Evolutionary conservation across 2,113 vertebrate species (phyloP).

Genomic region (Leucoraja erinaceus): DNA sequence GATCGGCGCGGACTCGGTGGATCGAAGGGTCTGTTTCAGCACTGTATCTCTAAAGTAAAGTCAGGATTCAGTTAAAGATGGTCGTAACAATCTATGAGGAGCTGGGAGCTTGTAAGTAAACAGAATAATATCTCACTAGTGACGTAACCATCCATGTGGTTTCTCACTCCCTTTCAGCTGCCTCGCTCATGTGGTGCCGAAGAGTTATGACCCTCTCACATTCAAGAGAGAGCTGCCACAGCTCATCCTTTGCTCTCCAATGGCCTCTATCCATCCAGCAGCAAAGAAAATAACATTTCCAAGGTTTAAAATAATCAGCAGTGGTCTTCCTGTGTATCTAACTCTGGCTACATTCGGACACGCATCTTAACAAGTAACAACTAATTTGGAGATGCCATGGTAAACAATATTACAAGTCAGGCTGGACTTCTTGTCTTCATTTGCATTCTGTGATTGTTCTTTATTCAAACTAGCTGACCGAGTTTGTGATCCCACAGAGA

Average conservation of each 20-base stretch:
- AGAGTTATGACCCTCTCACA: background rate
- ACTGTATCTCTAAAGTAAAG: background rate
- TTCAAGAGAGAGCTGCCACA: background rate
- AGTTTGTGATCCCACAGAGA: background rate
- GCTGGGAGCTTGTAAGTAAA: background rate
- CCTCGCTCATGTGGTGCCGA: background rate
- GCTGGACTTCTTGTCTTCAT: background rate
- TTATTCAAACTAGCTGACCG: background rate
- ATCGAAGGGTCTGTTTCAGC: too few relatives aligned
- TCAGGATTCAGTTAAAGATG: constrained; percentile 19
- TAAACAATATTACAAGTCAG: background rate
- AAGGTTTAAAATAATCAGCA: background rate
- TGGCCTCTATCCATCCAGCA: constrained; percentile 1
- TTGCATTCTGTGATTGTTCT: background rate
- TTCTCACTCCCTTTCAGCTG: background rate
- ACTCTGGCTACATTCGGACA: background rate
- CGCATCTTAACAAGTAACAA: background rate
- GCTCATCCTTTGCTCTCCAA: background rate
- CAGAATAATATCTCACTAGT: constrained; percentile 10
- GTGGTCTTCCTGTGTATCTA: background rate
- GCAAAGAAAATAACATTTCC: background rate
- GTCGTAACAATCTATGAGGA: background rate
- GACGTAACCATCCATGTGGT: background rate
- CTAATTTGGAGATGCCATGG: background rate
- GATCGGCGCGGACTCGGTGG: too few relatives aligned